A percentile compares a stretch with the other conserved stretches of the same genome.
Evolutionary conservation across 2,113 vertebrate species (phyloP).

Genomic region (Malurus cyaneus): DNA sequence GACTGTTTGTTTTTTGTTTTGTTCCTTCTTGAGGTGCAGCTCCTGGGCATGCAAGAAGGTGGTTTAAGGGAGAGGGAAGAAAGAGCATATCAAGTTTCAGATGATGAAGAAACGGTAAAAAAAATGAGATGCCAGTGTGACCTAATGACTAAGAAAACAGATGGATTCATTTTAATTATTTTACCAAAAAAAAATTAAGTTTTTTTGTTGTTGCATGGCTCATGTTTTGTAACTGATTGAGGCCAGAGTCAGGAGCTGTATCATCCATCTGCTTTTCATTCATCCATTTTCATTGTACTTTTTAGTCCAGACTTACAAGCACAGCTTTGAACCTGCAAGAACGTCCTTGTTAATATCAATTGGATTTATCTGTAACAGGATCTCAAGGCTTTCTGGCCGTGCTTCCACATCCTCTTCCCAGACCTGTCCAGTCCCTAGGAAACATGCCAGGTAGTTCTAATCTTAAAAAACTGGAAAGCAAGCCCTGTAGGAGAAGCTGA

Average conservation of each 20-base stretch:
- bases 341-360: not conserved
- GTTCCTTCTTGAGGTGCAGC: not conserved
- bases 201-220: not conserved
- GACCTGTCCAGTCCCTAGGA: not conserved
- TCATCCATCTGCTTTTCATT: not conserved
- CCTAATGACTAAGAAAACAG: not conserved
- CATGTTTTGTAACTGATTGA: not conserved
- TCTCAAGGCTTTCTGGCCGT: not conserved
- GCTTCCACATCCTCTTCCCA: not conserved
- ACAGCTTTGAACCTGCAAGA: not conserved
- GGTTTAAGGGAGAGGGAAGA: not conserved
- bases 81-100: not conserved
- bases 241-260: not conserved
- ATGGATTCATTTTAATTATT: fast-evolving
- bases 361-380: not conserved
- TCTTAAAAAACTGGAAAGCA: not conserved
- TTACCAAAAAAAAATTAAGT: not conserved
- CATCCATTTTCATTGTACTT: not conserved
- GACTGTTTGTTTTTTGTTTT: not conserved
- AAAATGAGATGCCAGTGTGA: not conserved
- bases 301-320: not conserved
- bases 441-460: not conserved
- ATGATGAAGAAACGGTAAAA: not conserved
- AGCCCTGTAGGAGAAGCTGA: fast-evolving
- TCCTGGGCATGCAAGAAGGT: not conserved